Conservation (phyloP, 1,140 invertebrate species). For the Brachionus koreanus region DNA sequence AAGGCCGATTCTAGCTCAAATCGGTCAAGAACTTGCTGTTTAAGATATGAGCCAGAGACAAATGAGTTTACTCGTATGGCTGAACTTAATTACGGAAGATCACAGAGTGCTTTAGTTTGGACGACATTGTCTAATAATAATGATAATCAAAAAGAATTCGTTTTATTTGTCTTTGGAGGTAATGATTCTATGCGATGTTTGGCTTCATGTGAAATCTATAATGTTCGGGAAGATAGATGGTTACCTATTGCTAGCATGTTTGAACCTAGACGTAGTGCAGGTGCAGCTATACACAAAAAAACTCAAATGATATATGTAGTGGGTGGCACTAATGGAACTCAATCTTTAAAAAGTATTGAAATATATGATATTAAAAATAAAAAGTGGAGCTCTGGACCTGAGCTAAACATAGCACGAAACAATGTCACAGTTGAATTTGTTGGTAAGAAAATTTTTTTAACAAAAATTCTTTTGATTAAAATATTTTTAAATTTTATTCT, state of each 20-base stretch:
- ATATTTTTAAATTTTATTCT: neutral
- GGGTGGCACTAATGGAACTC: constrained; percentile 35
- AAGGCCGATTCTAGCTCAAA: neutral
- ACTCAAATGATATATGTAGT: constrained; percentile 18
- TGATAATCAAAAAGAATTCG: neutral
- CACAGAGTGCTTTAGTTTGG: neutral
- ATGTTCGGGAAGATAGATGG: constrained; percentile 19
- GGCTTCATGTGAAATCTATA: constrained; percentile 19
- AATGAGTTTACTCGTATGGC: neutral
- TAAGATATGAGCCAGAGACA: constrained; percentile 16
- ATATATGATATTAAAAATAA: constrained; percentile 39
- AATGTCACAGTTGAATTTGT: constrained; percentile 38
- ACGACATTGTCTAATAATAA: neutral
- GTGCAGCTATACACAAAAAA: constrained; percentile 7
- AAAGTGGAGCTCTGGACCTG: constrained; percentile 11
- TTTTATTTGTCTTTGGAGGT: constrained; percentile 43
- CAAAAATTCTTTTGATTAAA: neutral
- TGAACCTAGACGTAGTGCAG: constrained; percentile 25
- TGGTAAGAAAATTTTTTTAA: neutral
- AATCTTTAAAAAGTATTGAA: constrained; percentile 28
- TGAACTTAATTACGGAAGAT: constrained; percentile 9
- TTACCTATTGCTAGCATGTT: neutral
- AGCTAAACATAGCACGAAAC: constrained; percentile 23
- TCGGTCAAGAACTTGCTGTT: constrained; percentile 6
- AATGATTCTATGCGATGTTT: constrained; percentile 23